Percentiles rank a stretch among this genome's conserved stretches.
Evolutionary conservation across 2,113 vertebrate species (phyloP).

Genomic region (Forbesichthys papilliferus): DNA sequence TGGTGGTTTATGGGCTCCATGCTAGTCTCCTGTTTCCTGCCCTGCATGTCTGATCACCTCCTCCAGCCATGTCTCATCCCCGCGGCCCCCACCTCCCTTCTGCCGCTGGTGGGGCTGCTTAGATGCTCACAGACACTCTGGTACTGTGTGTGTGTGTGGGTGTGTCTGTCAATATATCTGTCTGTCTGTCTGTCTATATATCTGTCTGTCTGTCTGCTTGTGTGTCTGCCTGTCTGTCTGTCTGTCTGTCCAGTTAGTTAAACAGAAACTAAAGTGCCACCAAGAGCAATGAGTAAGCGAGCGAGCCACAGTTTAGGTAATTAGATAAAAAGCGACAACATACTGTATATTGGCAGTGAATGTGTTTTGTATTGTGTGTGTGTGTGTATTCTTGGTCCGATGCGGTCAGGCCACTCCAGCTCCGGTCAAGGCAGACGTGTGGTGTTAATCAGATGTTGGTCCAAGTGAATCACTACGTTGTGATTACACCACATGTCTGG

Average conservation of each 20-base stretch:
- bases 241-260: not conserved
- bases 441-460: conserved; percentile 68
- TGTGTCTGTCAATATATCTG: not conserved
- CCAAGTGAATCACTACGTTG: conserved; percentile 66
- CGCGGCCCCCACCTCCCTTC: conserved; percentile 31
- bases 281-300: too few relatives aligned
- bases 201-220: not conserved
- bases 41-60: conserved; percentile 20
- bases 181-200: not conserved
- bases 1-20: conserved; percentile 48
- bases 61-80: conserved; percentile 19
- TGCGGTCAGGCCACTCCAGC: conserved; percentile 48
- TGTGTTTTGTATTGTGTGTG: conserved; percentile 45
- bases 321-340: too few relatives aligned
- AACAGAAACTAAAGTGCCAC: too few relatives aligned
- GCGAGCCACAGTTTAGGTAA: too few relatives aligned
- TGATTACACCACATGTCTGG: conserved; percentile 69
- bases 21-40: conserved; percentile 20
- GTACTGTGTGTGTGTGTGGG: not conserved
- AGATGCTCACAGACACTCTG: too few relatives aligned
- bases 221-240: not conserved
- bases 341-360: too few relatives aligned
- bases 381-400: conserved; percentile 40
- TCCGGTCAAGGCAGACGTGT: conserved; percentile 50
- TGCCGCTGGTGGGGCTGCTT: not conserved